Evolutionary conservation across 2,888 invertebrate species (phyloP).

Genomic region (Therioaphis trifolii): DNA sequence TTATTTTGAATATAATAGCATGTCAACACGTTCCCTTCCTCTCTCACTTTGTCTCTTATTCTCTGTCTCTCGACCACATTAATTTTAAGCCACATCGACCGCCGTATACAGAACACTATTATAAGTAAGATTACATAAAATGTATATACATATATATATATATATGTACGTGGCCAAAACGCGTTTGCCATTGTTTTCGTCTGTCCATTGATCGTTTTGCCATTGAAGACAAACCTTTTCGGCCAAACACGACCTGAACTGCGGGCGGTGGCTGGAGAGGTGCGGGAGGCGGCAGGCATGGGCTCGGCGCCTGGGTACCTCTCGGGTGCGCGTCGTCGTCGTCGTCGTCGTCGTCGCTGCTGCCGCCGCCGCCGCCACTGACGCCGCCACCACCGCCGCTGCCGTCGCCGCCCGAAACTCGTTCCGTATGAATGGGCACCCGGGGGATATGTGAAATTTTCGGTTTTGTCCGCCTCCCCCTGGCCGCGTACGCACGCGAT

Average conservation of each 20-base stretch:
- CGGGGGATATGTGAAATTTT: not conserved
- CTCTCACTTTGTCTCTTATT: no score
- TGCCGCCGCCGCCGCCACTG: not conserved
- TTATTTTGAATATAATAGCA: no score
- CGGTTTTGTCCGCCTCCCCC: no score
- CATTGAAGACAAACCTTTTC: constrained; percentile 58
- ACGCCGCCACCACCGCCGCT: not conserved
- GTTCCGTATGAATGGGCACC: constrained; percentile 57
- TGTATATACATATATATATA: no score
- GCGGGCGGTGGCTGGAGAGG: not conserved
- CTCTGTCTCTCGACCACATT: no score
- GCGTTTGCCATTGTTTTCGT: constrained; percentile 33
- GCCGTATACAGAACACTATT: no score
- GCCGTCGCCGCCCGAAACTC: not conserved
- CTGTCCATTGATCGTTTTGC: constrained; percentile 57
- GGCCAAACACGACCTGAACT: constrained; percentile 6
- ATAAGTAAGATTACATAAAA: no score
- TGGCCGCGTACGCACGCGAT: no score
- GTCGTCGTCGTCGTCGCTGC: not conserved
- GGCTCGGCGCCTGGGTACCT: constrained; percentile 53
- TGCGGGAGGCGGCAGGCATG: constrained; percentile 1
- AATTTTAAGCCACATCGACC: no score
- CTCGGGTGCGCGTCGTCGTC: constrained; percentile 31
- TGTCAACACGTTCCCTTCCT: no score
- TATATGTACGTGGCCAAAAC: not conserved